Base-by-base conservation (phyloP, 2,797 vertebrate species). In the Labeo calbasu region DNA sequence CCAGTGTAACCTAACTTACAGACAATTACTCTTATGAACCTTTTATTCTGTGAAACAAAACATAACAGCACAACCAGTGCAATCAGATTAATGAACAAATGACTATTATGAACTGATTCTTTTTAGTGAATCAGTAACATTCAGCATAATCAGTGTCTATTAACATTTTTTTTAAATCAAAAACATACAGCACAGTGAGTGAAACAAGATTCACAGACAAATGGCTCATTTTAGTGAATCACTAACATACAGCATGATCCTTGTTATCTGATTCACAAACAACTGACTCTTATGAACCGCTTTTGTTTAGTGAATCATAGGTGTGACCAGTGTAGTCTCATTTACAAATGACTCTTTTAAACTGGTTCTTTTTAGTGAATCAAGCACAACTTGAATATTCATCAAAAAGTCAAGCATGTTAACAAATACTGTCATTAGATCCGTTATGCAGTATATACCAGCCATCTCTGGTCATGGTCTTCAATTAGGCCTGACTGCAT, bases 401-500 rank as follows among this genome's bases (percentile, higher is more conserved):
- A 19, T 36, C 15, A 65, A 32, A 65, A 63, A 36, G 19, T 50
- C 8, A 36, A 50, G 15, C 32, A 72, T 63, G 23, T 21, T 68
- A 40, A 43, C 36, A 2, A 23, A 55, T 40, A 25, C 21, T 65
- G 23, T 70, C 65, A 77, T 80, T 66, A 57, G 63, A 46, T 71
- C 0, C 36, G 23, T 57, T 76, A 40, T 40, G 53, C 15, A 57
- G 57, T 40, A 69, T 61, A 68, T 59, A 50, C 59, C 32, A 48
- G 25, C 46, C 40, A 15, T 84, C 65, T 82, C 36, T 78, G 21
- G 32, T 77, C 55, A 53, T 13, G 1, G 25, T 55, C 19, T 36
- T 53, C 23, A 79, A 65, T 84, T 84, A 76, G 79, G 28, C 71
- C 70, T 63, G 66, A 80, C 51, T 77, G 70, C 50, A 40, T 85